Conservation (phyloP, 2,888 invertebrate species). For the Laspeyria flexula region DNA sequence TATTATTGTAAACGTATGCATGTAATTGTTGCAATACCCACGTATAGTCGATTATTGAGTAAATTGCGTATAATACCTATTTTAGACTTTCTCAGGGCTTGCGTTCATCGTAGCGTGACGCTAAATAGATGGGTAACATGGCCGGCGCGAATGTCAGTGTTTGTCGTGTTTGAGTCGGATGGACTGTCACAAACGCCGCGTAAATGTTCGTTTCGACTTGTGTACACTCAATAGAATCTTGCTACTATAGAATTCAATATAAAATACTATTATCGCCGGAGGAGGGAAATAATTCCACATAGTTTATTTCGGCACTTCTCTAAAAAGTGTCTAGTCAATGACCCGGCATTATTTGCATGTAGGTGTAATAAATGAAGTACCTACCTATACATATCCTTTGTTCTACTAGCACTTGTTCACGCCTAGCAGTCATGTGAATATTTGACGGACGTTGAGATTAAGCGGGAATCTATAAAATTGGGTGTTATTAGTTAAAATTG, state of each 20-base stretch:
- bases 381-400: slow-evolving; percentile 67
- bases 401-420: slow-evolving; percentile 52
- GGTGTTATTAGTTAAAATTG: slow-evolving; percentile 32
- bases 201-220: slow-evolving; percentile 53
- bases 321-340: slow-evolving; percentile 76
- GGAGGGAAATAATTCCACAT: too few relatives aligned
- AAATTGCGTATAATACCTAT: slow-evolving; percentile 66
- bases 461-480: slow-evolving; percentile 45
- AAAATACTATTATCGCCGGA: too few relatives aligned
- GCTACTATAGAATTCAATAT: slow-evolving; percentile 39
- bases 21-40: slow-evolving; percentile 38
- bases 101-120: slow-evolving; percentile 79
- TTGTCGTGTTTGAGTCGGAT: slow-evolving; percentile 63
- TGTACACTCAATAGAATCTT: slow-evolving; percentile 33
- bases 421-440: slow-evolving; percentile 19
- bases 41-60: slow-evolving; percentile 61
- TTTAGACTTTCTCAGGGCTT: slow-evolving; percentile 73
- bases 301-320: slow-evolving; percentile 61
- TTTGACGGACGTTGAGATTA: slow-evolving; percentile 30
- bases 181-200: slow-evolving; percentile 65
- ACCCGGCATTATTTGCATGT: slow-evolving; percentile 80
- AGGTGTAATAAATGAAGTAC: slow-evolving; percentile 63
- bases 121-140: slow-evolving; percentile 77
- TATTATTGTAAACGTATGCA: slow-evolving; percentile 50
- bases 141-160: slow-evolving; percentile 79